Evolutionary conservation across 1,140 invertebrate genomes (phyloP), one percentile per base, ranked within the genome.

Genomic region (Ceratosolen fusciceps): DNA sequence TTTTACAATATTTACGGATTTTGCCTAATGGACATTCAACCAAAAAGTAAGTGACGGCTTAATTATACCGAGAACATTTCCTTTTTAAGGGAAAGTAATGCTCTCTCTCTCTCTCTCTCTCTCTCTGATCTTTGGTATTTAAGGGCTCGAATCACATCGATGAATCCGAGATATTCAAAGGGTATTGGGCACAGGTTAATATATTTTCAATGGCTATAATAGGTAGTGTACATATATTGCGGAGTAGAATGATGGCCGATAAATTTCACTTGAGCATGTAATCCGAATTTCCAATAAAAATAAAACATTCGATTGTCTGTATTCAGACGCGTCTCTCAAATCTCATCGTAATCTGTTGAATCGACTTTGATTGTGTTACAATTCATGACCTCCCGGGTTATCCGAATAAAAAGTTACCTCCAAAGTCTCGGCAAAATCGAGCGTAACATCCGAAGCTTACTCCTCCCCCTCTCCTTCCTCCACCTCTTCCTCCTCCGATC

Each of bases 341-440:
- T 24, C 68, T 72, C 70, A n/a, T 52, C 70, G 43, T 34, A 73
- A 72, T 60, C 68, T 73, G 58, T 79, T 79, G 58, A 79, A 79
- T 79, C 54, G 70, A 72, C 26, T 54, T 43, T 73, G 70, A 73
- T 73, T 79, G 68, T 79, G 71, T 79, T 79, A 79, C 77, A 77
- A 77, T 77, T 77, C 76, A 71, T 58, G 76, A 72, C 52, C 16
- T 60, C 14, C 39, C 49, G 24, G 29, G 43, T 52, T 67, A 49
- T 65, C 24, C 74, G 47, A 68, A 76, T 39, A 68, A 76, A 75
- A 68, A 76, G 47, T 34, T 75, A 21, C 29, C 26, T 24, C 31
- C 72, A 4, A 29, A n/a, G 73, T 16, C 74, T 24, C 26, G 60
- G 49, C 58, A 68, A 71, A 77, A 77, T 77, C 52, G 67, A 77